Evolutionary conservation across 2,113 vertebrate species (phyloP), one percentile per base, ranked within the genome.

Genomic region (Muscicapa adusta): DNA sequence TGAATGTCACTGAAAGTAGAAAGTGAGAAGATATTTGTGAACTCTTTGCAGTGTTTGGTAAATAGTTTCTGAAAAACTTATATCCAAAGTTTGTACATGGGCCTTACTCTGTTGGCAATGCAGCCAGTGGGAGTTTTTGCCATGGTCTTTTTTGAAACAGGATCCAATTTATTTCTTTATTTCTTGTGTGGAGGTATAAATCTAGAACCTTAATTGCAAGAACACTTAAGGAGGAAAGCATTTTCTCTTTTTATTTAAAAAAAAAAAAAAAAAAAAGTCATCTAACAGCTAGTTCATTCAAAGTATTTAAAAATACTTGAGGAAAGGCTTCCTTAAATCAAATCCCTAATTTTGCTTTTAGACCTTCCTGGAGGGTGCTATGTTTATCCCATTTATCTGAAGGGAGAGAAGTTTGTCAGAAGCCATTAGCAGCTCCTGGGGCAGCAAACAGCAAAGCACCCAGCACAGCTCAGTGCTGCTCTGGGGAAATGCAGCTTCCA

Each of bases 391-490:
- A 53, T 61, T 94, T 68, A 45, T 85, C 63, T 71, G 18, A 67
- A 78, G 63, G 23, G 66, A 33, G 67, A 85, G 53, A 60, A 26
- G 50, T 89, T 62, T 26, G 31, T 87, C 61, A 60, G 80, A 51
- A 88, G 38, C 76, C 81, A 57, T 70, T 34, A 42, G 38, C 81
- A 61, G 0, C 78, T 56, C 53, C 48, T 63, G 1, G 4, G 88
- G 73, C 77, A 94, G 61, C 79, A 85, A 61, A 51, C 12, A 72
- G 71, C 53, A 12, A 24, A 88, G 58, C 0, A 0, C 53, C 16
- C 6, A 0, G 53, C 72, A 6, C 2, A 3, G 43, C 91, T 78
- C 0, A 0, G 63, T 45, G 56, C 45, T 6, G 4, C 79, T 47
- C 45, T 58, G 80, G 34, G 3, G 56, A 91, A 93, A 90, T 12